Evolutionary conservation across 2,113 vertebrate species (phyloP).

Genomic region (Strix aluco): DNA sequence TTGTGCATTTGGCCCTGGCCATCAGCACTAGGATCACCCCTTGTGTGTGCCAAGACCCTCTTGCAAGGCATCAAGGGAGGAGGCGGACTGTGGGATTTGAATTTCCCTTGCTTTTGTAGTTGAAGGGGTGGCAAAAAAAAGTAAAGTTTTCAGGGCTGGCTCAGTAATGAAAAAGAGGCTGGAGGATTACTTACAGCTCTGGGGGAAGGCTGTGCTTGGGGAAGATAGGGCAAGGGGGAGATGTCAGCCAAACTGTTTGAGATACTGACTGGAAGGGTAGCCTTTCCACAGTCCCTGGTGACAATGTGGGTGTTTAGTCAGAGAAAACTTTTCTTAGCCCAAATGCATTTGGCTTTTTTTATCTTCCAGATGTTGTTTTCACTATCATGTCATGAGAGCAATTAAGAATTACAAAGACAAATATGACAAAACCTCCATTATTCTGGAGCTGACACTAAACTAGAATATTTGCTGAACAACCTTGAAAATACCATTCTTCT

Average conservation of each 20-base stretch:
- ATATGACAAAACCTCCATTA: background rate
- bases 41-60: background rate
- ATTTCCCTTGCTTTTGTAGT: background rate
- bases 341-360: background rate
- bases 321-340: background rate
- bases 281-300: background rate
- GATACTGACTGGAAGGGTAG: background rate
- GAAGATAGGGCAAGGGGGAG: background rate
- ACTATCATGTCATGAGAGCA: background rate
- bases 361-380: background rate
- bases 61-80: background rate
- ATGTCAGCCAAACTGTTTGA: background rate
- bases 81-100: background rate
- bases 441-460: background rate
- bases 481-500: slow-evolving; percentile 10
- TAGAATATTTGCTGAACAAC: background rate
- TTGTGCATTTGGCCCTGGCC: background rate
- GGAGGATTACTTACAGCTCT: background rate
- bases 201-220: background rate
- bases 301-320: background rate
- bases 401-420: background rate
- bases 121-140: background rate
- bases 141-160: background rate
- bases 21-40: accelerated
- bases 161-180: background rate